Conservation (phyloP, 1,140 invertebrate species). For the Phthorimaea operculella region DNA sequence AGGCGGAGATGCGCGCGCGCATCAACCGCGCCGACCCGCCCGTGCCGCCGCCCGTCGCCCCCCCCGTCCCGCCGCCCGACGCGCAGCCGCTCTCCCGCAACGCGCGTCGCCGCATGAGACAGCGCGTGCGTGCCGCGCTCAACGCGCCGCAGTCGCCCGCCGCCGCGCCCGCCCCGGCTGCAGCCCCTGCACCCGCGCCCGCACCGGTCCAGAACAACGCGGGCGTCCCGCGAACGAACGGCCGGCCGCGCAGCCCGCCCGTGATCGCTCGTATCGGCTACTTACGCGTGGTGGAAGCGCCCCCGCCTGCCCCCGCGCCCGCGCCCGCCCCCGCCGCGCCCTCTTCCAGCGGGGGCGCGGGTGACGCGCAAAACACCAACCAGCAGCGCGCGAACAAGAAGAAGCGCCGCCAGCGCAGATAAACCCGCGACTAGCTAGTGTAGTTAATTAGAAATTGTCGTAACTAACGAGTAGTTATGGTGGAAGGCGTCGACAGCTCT, state of each 20-base stretch:
- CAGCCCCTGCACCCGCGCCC: background rate
- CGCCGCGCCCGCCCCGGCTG: constrained; percentile 3
- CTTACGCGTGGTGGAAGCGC: constrained; percentile 22
- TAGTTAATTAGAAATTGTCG: constrained; percentile 15
- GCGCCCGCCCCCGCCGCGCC: background rate
- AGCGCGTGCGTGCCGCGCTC: constrained; percentile 36
- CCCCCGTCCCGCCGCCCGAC: background rate
- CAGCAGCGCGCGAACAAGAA: constrained; percentile 31
- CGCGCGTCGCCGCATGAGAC: constrained; percentile 44
- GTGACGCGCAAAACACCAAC: constrained; percentile 8
- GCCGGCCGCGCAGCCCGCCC: no score
- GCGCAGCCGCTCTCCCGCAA: constrained; percentile 31
- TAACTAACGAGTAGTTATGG: constrained; percentile 19
- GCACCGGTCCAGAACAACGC: background rate
- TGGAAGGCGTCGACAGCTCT: constrained; percentile 29
- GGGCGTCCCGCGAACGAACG: background rate
- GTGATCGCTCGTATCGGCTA: no score
- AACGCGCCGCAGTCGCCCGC: constrained; percentile 17
- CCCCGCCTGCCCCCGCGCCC: constrained; percentile 5
- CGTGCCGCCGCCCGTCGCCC: constrained; percentile 9
- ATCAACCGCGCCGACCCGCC: background rate
- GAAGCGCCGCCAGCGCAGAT: constrained; percentile 47
- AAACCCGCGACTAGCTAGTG: constrained; percentile 27
- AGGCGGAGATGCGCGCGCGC: constrained; percentile 30
- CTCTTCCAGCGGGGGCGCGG: background rate